Evolutionary conservation across 2,888 invertebrate species (phyloP).

Genomic region (Alitta virens): DNA sequence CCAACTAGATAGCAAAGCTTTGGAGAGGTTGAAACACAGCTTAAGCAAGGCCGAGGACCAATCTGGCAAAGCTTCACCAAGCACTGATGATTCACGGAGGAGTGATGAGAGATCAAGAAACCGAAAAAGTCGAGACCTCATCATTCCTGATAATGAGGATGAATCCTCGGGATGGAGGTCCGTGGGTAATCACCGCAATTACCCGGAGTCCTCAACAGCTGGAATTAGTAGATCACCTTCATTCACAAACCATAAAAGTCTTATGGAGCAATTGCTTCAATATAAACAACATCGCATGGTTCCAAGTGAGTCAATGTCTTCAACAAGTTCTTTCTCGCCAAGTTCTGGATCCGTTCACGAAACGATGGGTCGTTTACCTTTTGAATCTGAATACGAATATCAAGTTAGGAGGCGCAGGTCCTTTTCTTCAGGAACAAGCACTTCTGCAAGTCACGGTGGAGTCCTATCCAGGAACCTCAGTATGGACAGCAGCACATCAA

Average conservation of each 20-base stretch:
- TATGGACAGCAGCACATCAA: conserved; percentile 7
- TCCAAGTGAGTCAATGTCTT: neutral
- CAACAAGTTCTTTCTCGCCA: conserved; percentile 1
- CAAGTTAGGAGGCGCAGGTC: neutral
- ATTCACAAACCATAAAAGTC: neutral
- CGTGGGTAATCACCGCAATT: neutral
- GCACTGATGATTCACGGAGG: neutral
- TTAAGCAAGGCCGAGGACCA: neutral
- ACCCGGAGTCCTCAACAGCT: neutral
- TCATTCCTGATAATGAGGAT: neutral
- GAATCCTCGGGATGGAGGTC: neutral
- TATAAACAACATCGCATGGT: conserved; percentile 1
- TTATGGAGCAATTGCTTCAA: conserved; percentile 6
- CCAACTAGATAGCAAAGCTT: neutral
- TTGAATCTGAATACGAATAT: conserved; percentile 8
- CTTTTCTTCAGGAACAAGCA: neutral
- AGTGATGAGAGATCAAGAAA: neutral
- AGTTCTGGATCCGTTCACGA: neutral
- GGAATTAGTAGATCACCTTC: neutral
- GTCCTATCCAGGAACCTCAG: neutral
- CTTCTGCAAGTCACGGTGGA: neutral
- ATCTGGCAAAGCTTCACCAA: neutral
- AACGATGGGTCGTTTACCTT: neutral
- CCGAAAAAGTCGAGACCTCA: neutral
- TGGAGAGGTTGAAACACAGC: neutral